These are phyloP conservation scores for Diplodus sargus DNA, from an alignment of 2,797 vertebrate species.

Conservation along the genomic window DNA sequence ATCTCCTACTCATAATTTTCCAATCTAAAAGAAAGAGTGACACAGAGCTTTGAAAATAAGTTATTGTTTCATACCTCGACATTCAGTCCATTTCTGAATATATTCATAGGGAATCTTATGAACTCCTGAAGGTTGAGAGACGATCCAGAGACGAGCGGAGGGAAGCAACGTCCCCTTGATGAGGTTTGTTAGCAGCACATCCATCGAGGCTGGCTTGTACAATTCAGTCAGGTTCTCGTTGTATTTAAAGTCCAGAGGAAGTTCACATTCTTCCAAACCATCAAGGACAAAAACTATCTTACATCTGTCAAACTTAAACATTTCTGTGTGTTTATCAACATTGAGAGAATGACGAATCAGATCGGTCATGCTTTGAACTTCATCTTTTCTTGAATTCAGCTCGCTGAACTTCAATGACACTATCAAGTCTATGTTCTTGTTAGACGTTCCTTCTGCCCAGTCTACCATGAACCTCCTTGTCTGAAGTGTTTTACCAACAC, in stretches of 20 bases:
- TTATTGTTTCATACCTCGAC: constrained; percentile 36
- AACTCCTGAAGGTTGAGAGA: constrained; percentile 41
- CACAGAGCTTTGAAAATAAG: background rate
- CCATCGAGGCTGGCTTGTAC: background rate
- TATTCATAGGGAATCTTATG: constrained; percentile 25
- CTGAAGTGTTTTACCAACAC: constrained; percentile 69
- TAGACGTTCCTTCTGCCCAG: constrained; percentile 10
- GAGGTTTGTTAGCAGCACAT: constrained; percentile 60
- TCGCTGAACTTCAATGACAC: constrained; percentile 57
- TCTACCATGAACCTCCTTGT: constrained; percentile 35
- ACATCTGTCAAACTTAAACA: constrained; percentile 15
- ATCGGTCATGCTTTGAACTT: constrained; percentile 45
- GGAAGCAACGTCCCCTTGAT: constrained; percentile 46
- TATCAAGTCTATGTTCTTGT: background rate
- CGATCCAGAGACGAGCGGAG: constrained; percentile 53
- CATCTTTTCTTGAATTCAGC: constrained; percentile 39
- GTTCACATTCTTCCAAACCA: constrained; percentile 65
- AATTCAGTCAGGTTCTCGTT: constrained; percentile 29
- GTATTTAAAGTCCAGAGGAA: constrained; percentile 64
- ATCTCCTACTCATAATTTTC: background rate
- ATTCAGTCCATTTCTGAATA: constrained; percentile 42
- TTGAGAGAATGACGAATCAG: constrained; percentile 38
- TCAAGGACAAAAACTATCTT: constrained; percentile 70
- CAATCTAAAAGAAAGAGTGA: background rate
- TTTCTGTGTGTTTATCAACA: rapidly evolving